Evolutionary conservation across 30 jellyfish, hydroid and myxozoan species (phyloP).

Genomic region (Haliclystus octoradiatus): DNA sequence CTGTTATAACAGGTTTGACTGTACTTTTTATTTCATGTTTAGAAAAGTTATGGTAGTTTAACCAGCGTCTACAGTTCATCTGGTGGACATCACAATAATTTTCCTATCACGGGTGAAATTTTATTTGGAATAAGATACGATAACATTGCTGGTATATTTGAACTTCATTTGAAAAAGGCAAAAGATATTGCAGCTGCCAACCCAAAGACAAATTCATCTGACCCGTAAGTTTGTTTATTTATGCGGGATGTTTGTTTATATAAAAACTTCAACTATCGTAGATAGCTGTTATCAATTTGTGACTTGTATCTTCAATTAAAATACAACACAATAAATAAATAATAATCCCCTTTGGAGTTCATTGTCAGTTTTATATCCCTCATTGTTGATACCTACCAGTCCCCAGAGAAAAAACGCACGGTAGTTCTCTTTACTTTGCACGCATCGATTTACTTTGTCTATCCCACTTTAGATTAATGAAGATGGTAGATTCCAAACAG

Average conservation of each 20-base stretch:
- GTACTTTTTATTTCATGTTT: too few relatives aligned
- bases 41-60: constrained; percentile 95
- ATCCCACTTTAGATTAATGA: too few relatives aligned
- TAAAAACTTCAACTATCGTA: background rate
- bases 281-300: background rate
- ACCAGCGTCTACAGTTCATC: constrained; percentile 81
- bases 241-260: background rate
- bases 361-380: too few relatives aligned
- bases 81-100: constrained; percentile 78
- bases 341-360: too few relatives aligned
- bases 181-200: constrained; percentile 86
- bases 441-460: too few relatives aligned
- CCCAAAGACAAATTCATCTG: constrained; percentile 65
- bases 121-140: constrained; percentile 76
- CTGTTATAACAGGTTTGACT: too few relatives aligned
- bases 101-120: constrained; percentile 82
- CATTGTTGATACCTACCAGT: too few relatives aligned
- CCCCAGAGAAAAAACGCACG: too few relatives aligned
- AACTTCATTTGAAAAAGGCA: constrained; percentile 69
- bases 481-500: too few relatives aligned
- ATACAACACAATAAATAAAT: too few relatives aligned
- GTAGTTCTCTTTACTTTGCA: too few relatives aligned
- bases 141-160: constrained; percentile 85
- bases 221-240: constrained; percentile 69
- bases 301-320: background rate